phyloP scores from a whole-genome alignment of 1,140 invertebrate species.

The Ceratina australensis region DNA sequence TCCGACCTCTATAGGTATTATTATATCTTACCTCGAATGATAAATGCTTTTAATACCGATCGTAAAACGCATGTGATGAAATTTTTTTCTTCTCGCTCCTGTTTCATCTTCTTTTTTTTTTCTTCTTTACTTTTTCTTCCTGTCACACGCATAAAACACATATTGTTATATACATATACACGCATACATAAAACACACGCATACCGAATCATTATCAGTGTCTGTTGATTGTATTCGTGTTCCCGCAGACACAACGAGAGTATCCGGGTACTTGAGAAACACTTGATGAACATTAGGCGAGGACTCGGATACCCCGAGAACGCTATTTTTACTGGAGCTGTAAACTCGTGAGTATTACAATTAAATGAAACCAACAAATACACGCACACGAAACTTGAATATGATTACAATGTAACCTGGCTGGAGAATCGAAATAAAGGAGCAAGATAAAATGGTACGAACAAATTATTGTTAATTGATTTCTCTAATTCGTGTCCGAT shows the following conservation, averaged over 20 bases:
- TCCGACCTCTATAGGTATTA: conserved; percentile 23
- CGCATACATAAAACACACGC: conserved; percentile 26
- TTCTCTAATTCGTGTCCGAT: not conserved
- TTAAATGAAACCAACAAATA: not conserved
- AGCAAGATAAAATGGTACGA: not conserved
- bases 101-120: not conserved
- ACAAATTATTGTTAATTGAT: not conserved
- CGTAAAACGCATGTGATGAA: conserved; percentile 1
- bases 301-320: conserved; percentile 36
- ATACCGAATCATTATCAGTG: conserved; percentile 20
- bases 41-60: conserved; percentile 13
- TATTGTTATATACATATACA: conserved; percentile 8
- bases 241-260: conserved; percentile 42
- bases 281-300: conserved; percentile 42
- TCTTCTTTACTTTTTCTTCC: not conserved
- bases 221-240: conserved; percentile 48
- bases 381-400: not conserved
- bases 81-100: not conserved
- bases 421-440: conserved; percentile 17
- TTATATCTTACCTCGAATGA: conserved; percentile 27
- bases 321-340: conserved; percentile 16
- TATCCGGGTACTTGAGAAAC: conserved; percentile 41
- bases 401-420: not conserved
- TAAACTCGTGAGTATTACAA: conserved; percentile 34
- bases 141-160: conserved; percentile 20